Evolutionary conservation across 2,797 vertebrate genomes (phyloP).

Genomic region (Percopsis omiscomaycus): DNA sequence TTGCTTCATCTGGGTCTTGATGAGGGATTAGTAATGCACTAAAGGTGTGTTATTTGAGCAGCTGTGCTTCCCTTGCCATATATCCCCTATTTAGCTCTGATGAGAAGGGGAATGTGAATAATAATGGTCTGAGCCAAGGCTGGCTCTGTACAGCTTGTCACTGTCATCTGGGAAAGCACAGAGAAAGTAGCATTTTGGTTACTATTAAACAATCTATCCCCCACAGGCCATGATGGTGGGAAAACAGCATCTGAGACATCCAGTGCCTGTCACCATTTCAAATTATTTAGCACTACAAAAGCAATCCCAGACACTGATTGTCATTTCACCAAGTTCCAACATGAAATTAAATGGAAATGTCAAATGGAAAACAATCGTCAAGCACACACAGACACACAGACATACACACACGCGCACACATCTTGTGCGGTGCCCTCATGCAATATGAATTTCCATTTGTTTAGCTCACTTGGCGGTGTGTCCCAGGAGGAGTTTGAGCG

Average conservation of each 20-base stretch:
- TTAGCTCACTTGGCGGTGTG: conserved; percentile 49
- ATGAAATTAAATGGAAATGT: conserved; percentile 73
- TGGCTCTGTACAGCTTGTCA: background rate
- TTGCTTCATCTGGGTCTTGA: too few relatives aligned
- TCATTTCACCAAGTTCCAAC: conserved; percentile 53
- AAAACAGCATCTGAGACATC: conserved; percentile 25
- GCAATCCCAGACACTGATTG: conserved; percentile 56
- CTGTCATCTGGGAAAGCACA: conserved; percentile 16
- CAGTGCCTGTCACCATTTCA: conserved; percentile 24
- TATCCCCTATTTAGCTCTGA: conserved; percentile 11
- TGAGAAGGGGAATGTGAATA: conserved; percentile 24
- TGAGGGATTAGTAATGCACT: background rate
- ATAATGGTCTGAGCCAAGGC: conserved; percentile 7
- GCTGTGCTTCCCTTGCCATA: background rate
- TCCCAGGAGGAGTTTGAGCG: conserved; percentile 57
- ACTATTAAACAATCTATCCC: conserved; percentile 14
- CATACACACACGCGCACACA: background rate
- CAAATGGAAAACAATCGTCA: conserved; percentile 64
- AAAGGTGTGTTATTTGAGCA: conserved; percentile 21
- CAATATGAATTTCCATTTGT: conserved; percentile 66
- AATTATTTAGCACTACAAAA: conserved; percentile 59
- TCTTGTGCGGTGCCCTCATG: too few relatives aligned
- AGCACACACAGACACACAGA: conserved; percentile 34
- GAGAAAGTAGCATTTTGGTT: conserved; percentile 24
- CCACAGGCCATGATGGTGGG: conserved; percentile 20